Evolutionary conservation across 1,140 invertebrate genomes (phyloP), one percentile per base, ranked within the genome.

Genomic region (Venustaconcha ellipsiformis): DNA sequence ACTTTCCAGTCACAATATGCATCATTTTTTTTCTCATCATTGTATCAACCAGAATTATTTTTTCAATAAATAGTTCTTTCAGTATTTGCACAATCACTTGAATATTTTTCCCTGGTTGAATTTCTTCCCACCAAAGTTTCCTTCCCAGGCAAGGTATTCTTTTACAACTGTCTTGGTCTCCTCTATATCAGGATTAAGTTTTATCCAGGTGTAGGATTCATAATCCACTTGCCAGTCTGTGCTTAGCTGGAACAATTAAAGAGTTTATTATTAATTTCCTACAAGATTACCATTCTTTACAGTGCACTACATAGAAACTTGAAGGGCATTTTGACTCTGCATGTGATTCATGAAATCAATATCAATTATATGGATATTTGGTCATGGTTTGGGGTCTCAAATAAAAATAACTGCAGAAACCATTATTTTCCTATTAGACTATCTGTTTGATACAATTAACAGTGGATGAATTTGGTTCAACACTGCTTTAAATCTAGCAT

Each of bases 41-140:
- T 5, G 5, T 5, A 37, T 2, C 4, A 37, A 37, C 37, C 37
- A 37, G 23, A 23, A 23, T 23, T 23, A 23, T 23, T 8, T 37
- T 37, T 37, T 4, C 37, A 37, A 37, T 37, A 37, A 37, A 37
- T 37, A 37, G 37, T 37, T 37, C 37, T 37, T 37, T 8, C 37
- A 37, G 37, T 37, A 4, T 37, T 8, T 37, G 37, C 37, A 37
- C 37, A 37, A 37, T 95, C 95, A 99, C 93, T 99, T 99, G 93
- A 99, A 99, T 89, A 99, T 97, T 92, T 99, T 99, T 90, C 98
- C 98, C 92, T 99, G 95, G 90, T 98, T 99, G 92, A 99, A 98
- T 89, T 95, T 94, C 84, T 97, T 83, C 5, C 73, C 96, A 96
- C 93, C 90, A 88, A 96, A 96, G 87, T 99, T 96, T 71, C 96